Evolutionary conservation across 2,113 vertebrate genomes (phyloP).

Genomic region (Cinclus mexicanus): DNA sequence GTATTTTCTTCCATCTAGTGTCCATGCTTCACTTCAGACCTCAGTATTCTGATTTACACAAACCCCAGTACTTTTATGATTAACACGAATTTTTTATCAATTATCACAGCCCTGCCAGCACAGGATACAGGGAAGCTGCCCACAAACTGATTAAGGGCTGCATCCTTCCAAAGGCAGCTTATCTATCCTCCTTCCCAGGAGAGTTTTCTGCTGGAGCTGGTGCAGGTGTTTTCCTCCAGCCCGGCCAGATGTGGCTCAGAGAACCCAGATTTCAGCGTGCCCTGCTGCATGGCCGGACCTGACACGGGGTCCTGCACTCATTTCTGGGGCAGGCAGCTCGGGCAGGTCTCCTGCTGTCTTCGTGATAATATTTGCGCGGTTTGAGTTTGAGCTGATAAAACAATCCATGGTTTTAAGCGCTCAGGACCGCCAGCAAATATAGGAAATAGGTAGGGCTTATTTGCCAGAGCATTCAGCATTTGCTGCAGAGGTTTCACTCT

Average conservation of each 20-base stretch:
- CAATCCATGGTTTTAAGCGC: neutral
- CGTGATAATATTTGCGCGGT: neutral
- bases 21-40: no score
- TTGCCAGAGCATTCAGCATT: neutral
- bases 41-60: no score
- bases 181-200: neutral
- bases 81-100: no score
- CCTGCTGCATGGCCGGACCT: rapidly evolving
- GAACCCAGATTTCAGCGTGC: neutral
- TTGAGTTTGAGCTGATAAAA: neutral
- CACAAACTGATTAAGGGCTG: neutral
- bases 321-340: neutral
- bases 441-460: neutral
- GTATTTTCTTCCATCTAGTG: no score
- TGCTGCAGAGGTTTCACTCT: neutral
- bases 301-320: rapidly evolving
- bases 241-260: neutral
- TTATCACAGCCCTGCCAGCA: no score
- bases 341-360: neutral
- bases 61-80: no score
- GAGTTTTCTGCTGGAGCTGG: neutral
- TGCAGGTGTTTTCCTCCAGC: neutral
- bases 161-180: neutral
- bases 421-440: neutral
- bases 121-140: neutral